Evolutionary conservation across 2,113 vertebrate genomes (phyloP), one percentile per base, ranked within the genome.

Genomic region (Macrotis lagotis): DNA sequence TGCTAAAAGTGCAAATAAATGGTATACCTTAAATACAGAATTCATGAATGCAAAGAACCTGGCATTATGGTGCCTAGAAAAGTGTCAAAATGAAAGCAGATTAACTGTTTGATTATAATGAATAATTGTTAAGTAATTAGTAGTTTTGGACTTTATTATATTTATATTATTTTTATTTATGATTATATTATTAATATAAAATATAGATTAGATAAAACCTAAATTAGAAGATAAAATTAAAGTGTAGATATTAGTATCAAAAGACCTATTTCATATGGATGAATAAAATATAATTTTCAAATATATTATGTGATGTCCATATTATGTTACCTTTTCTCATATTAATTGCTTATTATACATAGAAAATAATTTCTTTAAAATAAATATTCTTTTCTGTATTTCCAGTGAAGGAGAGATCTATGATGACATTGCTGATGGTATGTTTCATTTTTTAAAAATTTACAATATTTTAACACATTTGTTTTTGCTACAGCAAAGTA

Each of bases 331-430:
- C 92, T 44, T 92, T 93, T 92, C 25, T 66, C 93, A 24, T 96
- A 52, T 90, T n/a, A 66, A 52, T 94, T 97, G 16, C 37, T 94
- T 93, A 44, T 53, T 91, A 92, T 59, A 28, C 92, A 49, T 92
- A 93, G 12, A 92, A 91, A 10, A 48, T 83, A 28, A 49, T 52
- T 92, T 96, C 92, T 89, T 91, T 88, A 96, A 95, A 96, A 66
- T 92, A 83, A 94, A 96, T 19, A 10, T 93, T 96, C 95, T 96
- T 95, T 90, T 97, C 96, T 96, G 31, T 24, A 94, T 91, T 98
- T 98, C 89, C 98, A 99, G 99, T 1, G 99, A 99, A 96, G 99
- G 98, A 90, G 99, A 99, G 48, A 99, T 99, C 97, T 99, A 99
- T 5, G 99, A 99, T 91, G 99, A 99, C 48, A 98, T 99, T 94